Evolutionary conservation across 2,113 vertebrate species (phyloP).

Genomic region (Corythoichthys haematopterus): DNA sequence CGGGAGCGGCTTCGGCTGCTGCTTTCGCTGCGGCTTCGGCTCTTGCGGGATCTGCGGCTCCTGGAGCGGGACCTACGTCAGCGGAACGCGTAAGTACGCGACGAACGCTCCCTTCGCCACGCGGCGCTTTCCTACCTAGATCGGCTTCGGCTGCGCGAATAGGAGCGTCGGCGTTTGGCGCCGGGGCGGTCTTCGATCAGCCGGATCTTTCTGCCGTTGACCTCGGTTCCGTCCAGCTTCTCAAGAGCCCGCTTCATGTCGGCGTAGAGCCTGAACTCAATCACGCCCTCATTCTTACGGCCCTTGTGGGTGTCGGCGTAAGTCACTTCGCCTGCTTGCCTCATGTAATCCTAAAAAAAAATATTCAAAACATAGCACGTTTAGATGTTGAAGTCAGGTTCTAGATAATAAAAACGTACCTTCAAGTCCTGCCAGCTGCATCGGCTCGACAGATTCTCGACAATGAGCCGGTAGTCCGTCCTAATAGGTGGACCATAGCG

Average conservation of each 20-base stretch:
- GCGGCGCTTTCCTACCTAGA: constrained; percentile 70
- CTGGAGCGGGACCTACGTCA: constrained; percentile 84
- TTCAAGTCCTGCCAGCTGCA: constrained; percentile 98
- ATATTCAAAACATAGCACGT: not conserved
- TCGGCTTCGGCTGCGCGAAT: constrained; percentile 87
- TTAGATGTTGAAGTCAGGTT: not conserved
- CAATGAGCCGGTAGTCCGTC: constrained; percentile 96
- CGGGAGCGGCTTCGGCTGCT: constrained; percentile 83
- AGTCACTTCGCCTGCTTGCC: constrained; percentile 95
- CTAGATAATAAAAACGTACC: constrained; percentile 65
- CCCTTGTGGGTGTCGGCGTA: constrained; percentile 95
- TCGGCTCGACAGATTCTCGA: constrained; percentile 95
- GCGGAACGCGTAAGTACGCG: rapidly evolving
- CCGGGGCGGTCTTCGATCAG: constrained; percentile 94
- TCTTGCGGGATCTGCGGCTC: constrained; percentile 89
- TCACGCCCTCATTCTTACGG: constrained; percentile 92
- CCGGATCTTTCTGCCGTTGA: constrained; percentile 94
- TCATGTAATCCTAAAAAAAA: constrained; percentile 89
- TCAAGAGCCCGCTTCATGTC: constrained; percentile 98
- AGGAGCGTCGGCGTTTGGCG: constrained; percentile 83
- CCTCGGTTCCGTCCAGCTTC: constrained; percentile 93
- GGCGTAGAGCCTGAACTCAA: constrained; percentile 94
- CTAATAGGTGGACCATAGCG: constrained; percentile 91
- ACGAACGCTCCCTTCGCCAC: too few relatives aligned
- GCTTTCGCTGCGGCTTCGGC: constrained; percentile 86